These are phyloP conservation scores for Gopherus flavomarginatus DNA, from an alignment of 2,113 vertebrate species.

Conservation along the genomic window DNA sequence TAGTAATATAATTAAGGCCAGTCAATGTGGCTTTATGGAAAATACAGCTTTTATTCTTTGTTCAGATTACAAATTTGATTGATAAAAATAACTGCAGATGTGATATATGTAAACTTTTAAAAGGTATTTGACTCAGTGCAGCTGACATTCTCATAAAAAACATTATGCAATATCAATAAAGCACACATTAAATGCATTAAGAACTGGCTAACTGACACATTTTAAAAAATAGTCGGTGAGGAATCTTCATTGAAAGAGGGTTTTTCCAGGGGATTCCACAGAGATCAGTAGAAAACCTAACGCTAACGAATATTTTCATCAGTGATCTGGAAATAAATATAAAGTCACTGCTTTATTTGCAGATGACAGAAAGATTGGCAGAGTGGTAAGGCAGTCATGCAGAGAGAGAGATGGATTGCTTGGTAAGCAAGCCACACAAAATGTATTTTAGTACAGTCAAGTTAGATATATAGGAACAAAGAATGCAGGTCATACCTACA, in stretches of 20 bases:
- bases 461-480: no score
- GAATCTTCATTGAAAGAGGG: neutral
- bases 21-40: neutral
- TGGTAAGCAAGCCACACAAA: no score
- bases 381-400: neutral
- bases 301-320: neutral
- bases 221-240: neutral
- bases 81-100: neutral
- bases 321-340: neutral
- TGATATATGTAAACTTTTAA: neutral
- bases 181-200: neutral
- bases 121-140: neutral
- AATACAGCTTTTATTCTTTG: neutral
- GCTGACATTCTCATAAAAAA: neutral
- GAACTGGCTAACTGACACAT: neutral
- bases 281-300: no score
- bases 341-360: neutral
- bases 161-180: neutral
- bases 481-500: no score
- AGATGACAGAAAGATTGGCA: neutral
- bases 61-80: fast-evolving
- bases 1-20: neutral
- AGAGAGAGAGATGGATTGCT: neutral
- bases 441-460: no score
- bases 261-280: neutral